Percentiles rank a stretch among this genome's conserved stretches.
phyloP scores from a whole-genome alignment of 2,888 invertebrate genomes.

The Parthenolecanium corni region DNA sequence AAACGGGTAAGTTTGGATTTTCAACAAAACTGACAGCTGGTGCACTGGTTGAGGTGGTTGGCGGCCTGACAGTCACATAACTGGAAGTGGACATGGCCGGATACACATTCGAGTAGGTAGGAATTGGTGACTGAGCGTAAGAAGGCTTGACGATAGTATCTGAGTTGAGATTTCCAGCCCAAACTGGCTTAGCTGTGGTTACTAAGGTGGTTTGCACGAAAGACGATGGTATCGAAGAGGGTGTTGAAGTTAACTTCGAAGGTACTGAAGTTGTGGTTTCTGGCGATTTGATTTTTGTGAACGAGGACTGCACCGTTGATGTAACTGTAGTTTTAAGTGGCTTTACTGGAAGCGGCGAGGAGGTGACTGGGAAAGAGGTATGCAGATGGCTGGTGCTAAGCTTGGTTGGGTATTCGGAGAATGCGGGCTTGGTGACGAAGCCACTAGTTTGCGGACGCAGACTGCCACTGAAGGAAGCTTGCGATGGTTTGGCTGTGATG shows the following conservation, averaged over 20 bases:
- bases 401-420: neutral
- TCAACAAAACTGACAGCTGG: neutral
- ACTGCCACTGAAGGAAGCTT: neutral
- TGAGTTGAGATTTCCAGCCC: conserved; percentile 8
- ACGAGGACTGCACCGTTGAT: conserved; percentile 14
- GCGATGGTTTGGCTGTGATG: conserved; percentile 33
- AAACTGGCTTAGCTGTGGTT: conserved; percentile 31
- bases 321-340: conserved; percentile 28
- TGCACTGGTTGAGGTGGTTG: conserved; percentile 2
- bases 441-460: conserved; percentile 14
- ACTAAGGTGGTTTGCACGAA: conserved; percentile 26
- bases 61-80: neutral
- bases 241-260: neutral
- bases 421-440: conserved; percentile 31
- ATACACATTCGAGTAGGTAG: neutral
- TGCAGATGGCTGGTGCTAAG: conserved; percentile 20
- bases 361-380: conserved; percentile 27
- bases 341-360: conserved; percentile 29
- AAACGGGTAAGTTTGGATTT: neutral
- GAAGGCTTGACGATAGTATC: conserved; percentile 8
- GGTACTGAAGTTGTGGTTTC: neutral
- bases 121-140: conserved; percentile 2
- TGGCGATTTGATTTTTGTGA: conserved; percentile 3
- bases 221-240: conserved; percentile 1
- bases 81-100: neutral